Evolutionary conservation across 2,113 vertebrate genomes (phyloP).

Genomic region (Chloroceryle aenea): DNA sequence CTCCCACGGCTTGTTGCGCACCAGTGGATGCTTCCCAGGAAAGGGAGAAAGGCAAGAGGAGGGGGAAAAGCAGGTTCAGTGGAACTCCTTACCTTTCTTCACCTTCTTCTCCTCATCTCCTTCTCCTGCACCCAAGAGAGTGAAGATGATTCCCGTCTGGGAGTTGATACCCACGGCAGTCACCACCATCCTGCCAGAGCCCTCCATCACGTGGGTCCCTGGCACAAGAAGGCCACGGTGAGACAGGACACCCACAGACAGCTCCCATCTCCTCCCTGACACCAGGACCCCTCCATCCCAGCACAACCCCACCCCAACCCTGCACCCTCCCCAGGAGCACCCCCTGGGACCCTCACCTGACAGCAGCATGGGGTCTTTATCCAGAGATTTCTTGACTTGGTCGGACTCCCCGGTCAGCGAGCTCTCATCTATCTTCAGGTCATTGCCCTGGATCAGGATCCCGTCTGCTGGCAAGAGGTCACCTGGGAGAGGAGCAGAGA

Average conservation of each 20-base stretch:
- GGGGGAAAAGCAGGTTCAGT: background rate
- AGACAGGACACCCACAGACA: background rate
- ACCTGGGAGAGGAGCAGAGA: constrained; percentile 71
- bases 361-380: constrained; percentile 95
- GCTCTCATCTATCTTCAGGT: constrained; percentile 98
- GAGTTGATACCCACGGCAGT: constrained; percentile 94
- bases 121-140: constrained; percentile 88
- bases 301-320: background rate
- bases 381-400: constrained; percentile 91
- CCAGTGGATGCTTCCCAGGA: background rate
- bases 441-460: constrained; percentile 95
- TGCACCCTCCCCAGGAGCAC: accelerated
- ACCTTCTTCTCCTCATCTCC: constrained; percentile 90
- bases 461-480: constrained; percentile 95
- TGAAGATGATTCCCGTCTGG: constrained; percentile 97
- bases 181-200: constrained; percentile 94
- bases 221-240: background rate
- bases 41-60: background rate
- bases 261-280: background rate
- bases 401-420: constrained; percentile 95
- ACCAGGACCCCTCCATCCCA: accelerated
- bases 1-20: background rate
- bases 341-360: constrained; percentile 78
- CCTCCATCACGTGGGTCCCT: constrained; percentile 99
- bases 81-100: constrained; percentile 90